Conservation (phyloP, 1,140 invertebrate species). For the Euwallacea similis region DNA sequence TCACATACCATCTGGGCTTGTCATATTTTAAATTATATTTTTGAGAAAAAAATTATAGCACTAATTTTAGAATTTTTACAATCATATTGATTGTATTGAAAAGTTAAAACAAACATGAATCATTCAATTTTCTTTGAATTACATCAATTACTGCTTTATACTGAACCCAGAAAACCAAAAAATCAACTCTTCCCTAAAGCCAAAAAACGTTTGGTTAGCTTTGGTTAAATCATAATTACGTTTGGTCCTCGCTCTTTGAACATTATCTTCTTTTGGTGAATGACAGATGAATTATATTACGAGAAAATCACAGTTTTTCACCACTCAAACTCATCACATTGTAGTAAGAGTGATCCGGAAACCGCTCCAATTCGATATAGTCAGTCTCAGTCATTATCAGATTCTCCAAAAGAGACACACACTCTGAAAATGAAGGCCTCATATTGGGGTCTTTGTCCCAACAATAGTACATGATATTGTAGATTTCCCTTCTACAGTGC, state of each 20-base stretch:
- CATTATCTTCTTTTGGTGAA: not conserved
- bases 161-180: not conserved
- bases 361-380: conserved; percentile 89
- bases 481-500: conserved; percentile 84
- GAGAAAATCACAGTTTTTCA: conserved; percentile 62
- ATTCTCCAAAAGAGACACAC: conserved; percentile 76
- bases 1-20: too few species aligned
- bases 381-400: conserved; percentile 85
- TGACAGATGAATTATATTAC: not conserved
- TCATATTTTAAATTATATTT: not conserved
- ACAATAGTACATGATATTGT: conserved; percentile 93
- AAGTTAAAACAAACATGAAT: not conserved
- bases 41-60: not conserved
- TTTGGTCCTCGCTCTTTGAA: not conserved
- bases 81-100: not conserved
- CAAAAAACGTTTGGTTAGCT: conserved; percentile 1
- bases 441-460: conserved; percentile 82
- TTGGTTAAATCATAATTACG: not conserved
- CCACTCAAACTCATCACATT: conserved; percentile 85
- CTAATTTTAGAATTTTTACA: not conserved
- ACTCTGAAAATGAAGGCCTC: conserved; percentile 77
- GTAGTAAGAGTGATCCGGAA: conserved; percentile 93
- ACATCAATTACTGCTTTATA: not conserved
- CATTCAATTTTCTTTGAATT: not conserved
- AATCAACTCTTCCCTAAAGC: not conserved